phyloP scores from a whole-genome alignment of 2,888 invertebrate species.

The Rhodophaea formosa region DNA sequence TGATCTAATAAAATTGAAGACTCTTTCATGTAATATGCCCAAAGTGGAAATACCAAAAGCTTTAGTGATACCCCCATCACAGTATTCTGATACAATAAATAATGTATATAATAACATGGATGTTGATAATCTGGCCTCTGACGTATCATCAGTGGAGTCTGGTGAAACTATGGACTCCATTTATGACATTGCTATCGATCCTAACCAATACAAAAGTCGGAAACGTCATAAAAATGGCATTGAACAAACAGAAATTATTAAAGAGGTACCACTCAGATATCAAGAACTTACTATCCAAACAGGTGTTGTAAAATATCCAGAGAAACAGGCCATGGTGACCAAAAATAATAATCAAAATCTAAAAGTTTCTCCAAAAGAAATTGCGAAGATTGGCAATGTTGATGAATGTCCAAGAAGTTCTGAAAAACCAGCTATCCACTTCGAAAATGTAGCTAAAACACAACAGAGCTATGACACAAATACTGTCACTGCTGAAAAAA shows the following conservation, averaged over 20 bases:
- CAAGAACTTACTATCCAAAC: background rate
- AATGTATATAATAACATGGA: conserved; percentile 40
- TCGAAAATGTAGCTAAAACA: too few species aligned
- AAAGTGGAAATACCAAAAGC: conserved; percentile 45
- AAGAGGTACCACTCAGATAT: background rate
- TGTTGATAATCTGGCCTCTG: conserved; percentile 41
- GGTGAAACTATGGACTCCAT: conserved; percentile 38
- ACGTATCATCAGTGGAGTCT: conserved; percentile 42
- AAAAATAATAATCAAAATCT: too few species aligned
- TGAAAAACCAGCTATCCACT: background rate
- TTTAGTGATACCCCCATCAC: conserved; percentile 34
- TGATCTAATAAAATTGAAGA: conserved; percentile 46
- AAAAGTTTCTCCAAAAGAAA: too few species aligned
- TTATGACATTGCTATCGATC: conserved; percentile 11
- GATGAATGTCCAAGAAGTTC: background rate
- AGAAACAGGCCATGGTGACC: background rate
- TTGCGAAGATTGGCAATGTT: too few species aligned
- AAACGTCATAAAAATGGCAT: background rate
- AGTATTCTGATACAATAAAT: conserved; percentile 35
- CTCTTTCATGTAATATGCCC: conserved; percentile 39
- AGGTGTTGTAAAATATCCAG: background rate
- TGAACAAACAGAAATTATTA: background rate
- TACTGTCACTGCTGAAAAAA: background rate
- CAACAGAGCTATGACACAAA: too few species aligned
- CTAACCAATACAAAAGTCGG: background rate